Evolutionary conservation across 1,140 invertebrate genomes (phyloP), one percentile per base, ranked within the genome.

Genomic region (Penaeus chinensis): DNA sequence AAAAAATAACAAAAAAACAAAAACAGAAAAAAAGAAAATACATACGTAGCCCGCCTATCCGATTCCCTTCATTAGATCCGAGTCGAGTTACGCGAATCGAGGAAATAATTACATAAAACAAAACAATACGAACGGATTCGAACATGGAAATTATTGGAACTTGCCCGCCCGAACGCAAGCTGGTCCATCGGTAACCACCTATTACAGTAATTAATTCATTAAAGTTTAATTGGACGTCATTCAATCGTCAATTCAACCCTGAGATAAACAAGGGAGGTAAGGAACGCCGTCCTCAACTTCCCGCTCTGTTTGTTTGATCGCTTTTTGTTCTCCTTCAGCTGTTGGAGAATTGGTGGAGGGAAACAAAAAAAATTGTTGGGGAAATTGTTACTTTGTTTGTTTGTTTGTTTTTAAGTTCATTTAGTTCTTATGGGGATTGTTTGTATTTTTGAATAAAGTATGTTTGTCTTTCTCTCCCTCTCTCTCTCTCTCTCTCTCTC

Each of bases 201-300:
- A 85, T 85, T 85, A 78, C 83, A 60, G 61, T 85, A 60, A 85
- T 85, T 85, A 85, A 85, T 85, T 85, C 74, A 85, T 85, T 85
- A 85, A 85, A 85, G 61, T 85, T 85, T 85, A 85, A 85, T 77
- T 78, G 74, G 74, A 77, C 83, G 83, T 78, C 74, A 78, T 78
- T 54, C 74, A 78, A 77, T 77, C 83, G 83, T 85, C 83, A 85
- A 65, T 84, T 84, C 74, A 37, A 61, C 24, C 61, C 37, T 60
- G 78, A 32, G 42, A 63, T 78, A 85, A 78, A 78, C 71, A 85
- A 78, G 32, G 47, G n/a, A 60, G 24, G 22, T 8, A 24, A 20
- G 27, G 71, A 54, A 61, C 19, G n/a, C 13, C 62, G 78, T 62
- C 60, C 20, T 61, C 62, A 22, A 27, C 60, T 61, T 20, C 61